Conservation (phyloP, 2,888 invertebrate species). For the Dicranocentrus wangi region DNA sequence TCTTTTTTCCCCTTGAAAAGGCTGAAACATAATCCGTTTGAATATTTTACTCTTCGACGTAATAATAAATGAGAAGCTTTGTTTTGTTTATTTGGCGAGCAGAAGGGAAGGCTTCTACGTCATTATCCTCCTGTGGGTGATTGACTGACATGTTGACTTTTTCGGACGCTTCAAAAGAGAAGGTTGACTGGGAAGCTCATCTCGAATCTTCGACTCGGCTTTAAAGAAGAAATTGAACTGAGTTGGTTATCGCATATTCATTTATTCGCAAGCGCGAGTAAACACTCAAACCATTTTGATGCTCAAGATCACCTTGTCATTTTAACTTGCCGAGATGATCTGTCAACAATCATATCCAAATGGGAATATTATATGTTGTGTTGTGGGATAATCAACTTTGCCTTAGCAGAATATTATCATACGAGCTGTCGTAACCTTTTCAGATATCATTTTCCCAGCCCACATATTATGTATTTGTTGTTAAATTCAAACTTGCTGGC, state of each 20-base stretch:
- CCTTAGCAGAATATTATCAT: not conserved
- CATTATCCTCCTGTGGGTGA: constrained; percentile 35
- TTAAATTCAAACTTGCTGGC: not conserved
- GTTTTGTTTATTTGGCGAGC: not conserved
- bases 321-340: constrained; percentile 44
- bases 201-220: too few relatives aligned
- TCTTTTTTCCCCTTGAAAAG: constrained; percentile 29
- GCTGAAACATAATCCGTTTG: constrained; percentile 10
- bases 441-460: constrained; percentile 6
- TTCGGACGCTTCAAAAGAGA: constrained; percentile 41
- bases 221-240: too few relatives aligned
- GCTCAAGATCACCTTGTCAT: constrained; percentile 55
- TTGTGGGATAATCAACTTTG: constrained; percentile 37
- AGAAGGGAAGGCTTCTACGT: constrained; percentile 3
- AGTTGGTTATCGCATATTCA: too few relatives aligned
- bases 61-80: not conserved
- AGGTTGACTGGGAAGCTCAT: constrained; percentile 11
- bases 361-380: constrained; percentile 40
- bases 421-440: constrained; percentile 3
- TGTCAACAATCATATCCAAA: constrained; percentile 55
- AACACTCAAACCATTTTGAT: constrained; percentile 1
- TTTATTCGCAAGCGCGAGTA: not conserved
- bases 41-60: not conserved
- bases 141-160: constrained; percentile 56
- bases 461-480: not conserved